A percentile compares a stretch with the other conserved stretches of the same genome.
phyloP scores from a whole-genome alignment of 2,888 invertebrate species.

The Tipula lateralis region DNA sequence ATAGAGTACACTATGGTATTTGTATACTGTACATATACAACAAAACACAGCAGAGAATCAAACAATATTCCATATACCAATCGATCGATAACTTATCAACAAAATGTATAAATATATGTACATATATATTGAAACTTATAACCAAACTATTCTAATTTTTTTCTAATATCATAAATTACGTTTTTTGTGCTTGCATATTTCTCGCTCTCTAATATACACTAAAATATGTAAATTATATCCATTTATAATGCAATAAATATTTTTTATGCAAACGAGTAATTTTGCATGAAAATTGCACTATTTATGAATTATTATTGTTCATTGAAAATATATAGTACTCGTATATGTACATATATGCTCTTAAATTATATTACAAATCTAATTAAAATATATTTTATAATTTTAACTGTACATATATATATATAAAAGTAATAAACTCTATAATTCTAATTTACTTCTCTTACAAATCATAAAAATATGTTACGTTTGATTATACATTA shows the following conservation, averaged over 20 bases:
- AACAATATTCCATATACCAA: background rate
- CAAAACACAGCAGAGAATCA: background rate
- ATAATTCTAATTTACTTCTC: background rate
- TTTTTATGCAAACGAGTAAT: background rate
- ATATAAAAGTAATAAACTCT: no score
- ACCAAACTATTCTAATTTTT: background rate
- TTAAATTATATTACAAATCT: background rate
- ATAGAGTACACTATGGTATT: background rate
- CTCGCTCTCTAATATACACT: background rate
- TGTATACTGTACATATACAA: background rate
- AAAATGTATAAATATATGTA: background rate
- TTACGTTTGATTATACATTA: background rate
- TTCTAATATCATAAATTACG: background rate
- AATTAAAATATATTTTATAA: background rate
- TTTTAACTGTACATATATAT: background rate
- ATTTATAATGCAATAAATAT: background rate
- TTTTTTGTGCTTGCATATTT: background rate
- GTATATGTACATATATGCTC: background rate
- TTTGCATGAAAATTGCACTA: slow-evolving; percentile 6
- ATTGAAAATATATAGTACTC: background rate
- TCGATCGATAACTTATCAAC: slow-evolving; percentile 11
- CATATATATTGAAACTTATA: background rate
- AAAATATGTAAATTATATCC: background rate
- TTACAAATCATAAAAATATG: background rate
- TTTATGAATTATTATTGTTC: background rate